Percentiles rank a stretch among this genome's conserved stretches.
phyloP scores from a whole-genome alignment of 2,113 vertebrate genomes.

The Centrocercus urophasianus region DNA sequence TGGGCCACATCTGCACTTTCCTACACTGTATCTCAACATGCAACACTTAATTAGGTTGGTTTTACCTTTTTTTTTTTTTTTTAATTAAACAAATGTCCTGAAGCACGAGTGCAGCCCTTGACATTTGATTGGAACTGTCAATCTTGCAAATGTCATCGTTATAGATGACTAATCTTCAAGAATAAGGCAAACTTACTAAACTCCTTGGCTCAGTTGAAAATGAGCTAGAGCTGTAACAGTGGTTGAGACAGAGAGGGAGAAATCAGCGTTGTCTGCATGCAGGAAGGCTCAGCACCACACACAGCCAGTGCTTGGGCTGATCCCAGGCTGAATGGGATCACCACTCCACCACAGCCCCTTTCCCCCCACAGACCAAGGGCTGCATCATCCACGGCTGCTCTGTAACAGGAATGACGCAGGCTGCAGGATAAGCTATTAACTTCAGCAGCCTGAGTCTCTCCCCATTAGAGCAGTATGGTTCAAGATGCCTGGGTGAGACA shows the following conservation, averaged over 20 bases:
- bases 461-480: not conserved
- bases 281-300: not conserved
- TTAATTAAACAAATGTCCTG: not conserved
- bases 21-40: not conserved
- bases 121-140: conserved; percentile 49
- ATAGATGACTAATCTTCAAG: conserved; percentile 52
- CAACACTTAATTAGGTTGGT: not conserved
- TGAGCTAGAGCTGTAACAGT: not conserved
- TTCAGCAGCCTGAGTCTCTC: conserved; percentile 23
- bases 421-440: not conserved
- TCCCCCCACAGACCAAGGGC: rapidly evolving
- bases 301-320: not conserved
- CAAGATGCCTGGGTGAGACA: not conserved
- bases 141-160: conserved; percentile 44
- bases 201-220: not conserved
- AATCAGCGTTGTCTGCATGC: not conserved
- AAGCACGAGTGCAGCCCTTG: conserved; percentile 17
- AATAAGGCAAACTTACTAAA: conserved; percentile 9
- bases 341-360: not conserved
- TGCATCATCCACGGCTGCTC: not conserved
- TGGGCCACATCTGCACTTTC: not conserved
- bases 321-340: not conserved
- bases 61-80: not conserved
- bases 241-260: not conserved
- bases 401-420: not conserved